Conservation (phyloP, 2,888 invertebrate species). For the Tribolium freemani region DNA sequence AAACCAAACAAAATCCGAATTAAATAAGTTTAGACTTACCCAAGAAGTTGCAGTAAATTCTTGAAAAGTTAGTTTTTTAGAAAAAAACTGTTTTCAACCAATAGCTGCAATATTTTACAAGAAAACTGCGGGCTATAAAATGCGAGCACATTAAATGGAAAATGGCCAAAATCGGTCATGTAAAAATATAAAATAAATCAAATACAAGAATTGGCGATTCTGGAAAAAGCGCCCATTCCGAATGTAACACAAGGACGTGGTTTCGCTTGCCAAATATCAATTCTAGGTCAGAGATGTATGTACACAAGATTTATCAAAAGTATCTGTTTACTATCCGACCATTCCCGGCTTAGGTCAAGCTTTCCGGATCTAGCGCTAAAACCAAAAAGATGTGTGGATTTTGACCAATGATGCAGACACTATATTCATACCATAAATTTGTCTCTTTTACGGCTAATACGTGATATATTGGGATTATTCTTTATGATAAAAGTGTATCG, state of each 20-base stretch:
- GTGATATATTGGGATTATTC: constrained; percentile 17
- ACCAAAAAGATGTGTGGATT: background rate
- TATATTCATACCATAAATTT: constrained; percentile 11
- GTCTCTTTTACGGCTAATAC: constrained; percentile 14
- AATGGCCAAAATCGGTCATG: constrained; percentile 25
- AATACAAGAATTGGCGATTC: constrained; percentile 23
- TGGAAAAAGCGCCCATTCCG: constrained; percentile 8
- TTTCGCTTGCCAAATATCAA: constrained; percentile 27
- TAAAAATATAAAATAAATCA: constrained; percentile 33
- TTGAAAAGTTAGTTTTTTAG: background rate
- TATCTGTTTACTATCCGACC: constrained; percentile 32
- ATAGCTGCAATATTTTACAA: background rate
- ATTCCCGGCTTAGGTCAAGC: constrained; percentile 1
- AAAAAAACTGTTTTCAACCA: background rate
- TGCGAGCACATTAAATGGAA: constrained; percentile 15
- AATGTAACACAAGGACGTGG: constrained; percentile 16
- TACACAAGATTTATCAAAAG: constrained; percentile 34
- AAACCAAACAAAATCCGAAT: too few relatives aligned
- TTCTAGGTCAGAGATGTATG: constrained; percentile 10
- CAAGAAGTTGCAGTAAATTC: too few relatives aligned
- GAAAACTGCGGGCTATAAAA: constrained; percentile 6
- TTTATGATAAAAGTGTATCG: background rate
- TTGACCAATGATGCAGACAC: background rate
- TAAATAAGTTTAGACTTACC: too few relatives aligned
- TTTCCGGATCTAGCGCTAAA: background rate